Evolutionary conservation across 2,888 invertebrate species (phyloP).

Genomic region (Dynastes tityus): DNA sequence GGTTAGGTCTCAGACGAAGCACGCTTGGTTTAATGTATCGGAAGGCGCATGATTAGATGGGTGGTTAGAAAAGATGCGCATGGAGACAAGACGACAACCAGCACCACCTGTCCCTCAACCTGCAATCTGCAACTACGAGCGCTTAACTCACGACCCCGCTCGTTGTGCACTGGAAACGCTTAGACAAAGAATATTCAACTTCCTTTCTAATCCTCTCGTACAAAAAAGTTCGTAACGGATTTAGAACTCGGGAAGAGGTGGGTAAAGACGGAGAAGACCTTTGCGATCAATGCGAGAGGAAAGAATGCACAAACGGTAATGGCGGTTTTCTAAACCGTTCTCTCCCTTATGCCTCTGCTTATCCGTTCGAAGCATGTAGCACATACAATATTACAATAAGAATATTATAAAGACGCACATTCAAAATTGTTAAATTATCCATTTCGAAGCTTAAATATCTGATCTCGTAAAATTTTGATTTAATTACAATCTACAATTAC

Average conservation of each 20-base stretch:
- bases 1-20: no score
- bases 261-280: slow-evolving; percentile 17
- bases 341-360: background rate
- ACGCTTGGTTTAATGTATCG: no score
- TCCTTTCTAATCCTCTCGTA: slow-evolving; percentile 56
- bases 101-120: slow-evolving; percentile 39
- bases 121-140: slow-evolving; percentile 43
- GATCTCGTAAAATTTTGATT: no score
- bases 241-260: slow-evolving; percentile 55
- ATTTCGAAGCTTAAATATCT: no score
- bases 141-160: slow-evolving; percentile 16
- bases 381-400: no score
- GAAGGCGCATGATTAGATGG: slow-evolving; percentile 11
- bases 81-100: slow-evolving; percentile 17
- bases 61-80: slow-evolving; percentile 28
- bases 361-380: background rate
- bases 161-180: slow-evolving; percentile 56
- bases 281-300: slow-evolving; percentile 22
- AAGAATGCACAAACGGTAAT: slow-evolving; percentile 5
- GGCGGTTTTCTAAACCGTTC: slow-evolving; percentile 37
- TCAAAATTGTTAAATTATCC: no score
- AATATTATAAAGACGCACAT: no score
- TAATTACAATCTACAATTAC: no score
- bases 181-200: slow-evolving; percentile 56
- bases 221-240: slow-evolving; percentile 58